Evolutionary conservation across 2,113 vertebrate genomes (phyloP).

Genomic region (Pseudorhombus dupliciocellatus): DNA sequence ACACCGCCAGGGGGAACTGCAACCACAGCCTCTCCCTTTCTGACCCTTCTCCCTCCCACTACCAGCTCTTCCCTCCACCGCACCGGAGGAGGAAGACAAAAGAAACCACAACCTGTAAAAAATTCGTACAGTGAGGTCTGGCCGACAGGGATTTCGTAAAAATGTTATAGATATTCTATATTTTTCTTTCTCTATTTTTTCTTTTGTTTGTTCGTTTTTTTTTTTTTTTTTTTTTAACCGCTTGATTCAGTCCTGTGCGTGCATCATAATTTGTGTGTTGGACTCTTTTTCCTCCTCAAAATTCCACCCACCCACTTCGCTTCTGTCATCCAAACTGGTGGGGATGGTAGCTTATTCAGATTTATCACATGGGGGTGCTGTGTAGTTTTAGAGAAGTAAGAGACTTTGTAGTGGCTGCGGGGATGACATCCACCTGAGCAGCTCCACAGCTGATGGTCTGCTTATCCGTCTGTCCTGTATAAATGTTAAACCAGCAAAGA

Average conservation of each 20-base stretch:
- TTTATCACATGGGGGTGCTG: constrained; percentile 39
- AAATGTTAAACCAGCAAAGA: constrained; percentile 81
- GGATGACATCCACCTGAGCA: constrained; percentile 32
- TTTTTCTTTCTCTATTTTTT: constrained; percentile 84
- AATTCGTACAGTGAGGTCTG: constrained; percentile 92
- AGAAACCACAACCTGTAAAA: constrained; percentile 78
- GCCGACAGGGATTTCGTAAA: constrained; percentile 91
- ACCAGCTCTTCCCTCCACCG: constrained; percentile 73
- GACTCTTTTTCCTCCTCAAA: constrained; percentile 71
- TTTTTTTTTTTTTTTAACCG: constrained; percentile 78
- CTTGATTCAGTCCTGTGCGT: constrained; percentile 87
- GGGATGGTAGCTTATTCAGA: constrained; percentile 66
- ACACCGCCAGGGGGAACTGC: constrained; percentile 83
- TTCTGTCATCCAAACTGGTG: constrained; percentile 76
- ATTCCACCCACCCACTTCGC: constrained; percentile 62
- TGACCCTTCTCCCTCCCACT: constrained; percentile 79
- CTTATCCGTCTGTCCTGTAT: constrained; percentile 75
- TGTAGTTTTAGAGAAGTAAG: constrained; percentile 42
- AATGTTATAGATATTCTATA: constrained; percentile 89
- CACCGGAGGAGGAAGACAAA: constrained; percentile 82
- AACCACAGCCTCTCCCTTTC: constrained; percentile 71
- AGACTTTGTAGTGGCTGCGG: constrained; percentile 14
- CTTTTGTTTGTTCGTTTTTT: constrained; percentile 84
- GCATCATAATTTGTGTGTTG: constrained; percentile 87
- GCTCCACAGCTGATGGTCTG: constrained; percentile 52